Percentiles rank a stretch among this genome's conserved stretches.
phyloP scores from a whole-genome alignment of 2,797 vertebrate species.

The Danio aesculapii region DNA sequence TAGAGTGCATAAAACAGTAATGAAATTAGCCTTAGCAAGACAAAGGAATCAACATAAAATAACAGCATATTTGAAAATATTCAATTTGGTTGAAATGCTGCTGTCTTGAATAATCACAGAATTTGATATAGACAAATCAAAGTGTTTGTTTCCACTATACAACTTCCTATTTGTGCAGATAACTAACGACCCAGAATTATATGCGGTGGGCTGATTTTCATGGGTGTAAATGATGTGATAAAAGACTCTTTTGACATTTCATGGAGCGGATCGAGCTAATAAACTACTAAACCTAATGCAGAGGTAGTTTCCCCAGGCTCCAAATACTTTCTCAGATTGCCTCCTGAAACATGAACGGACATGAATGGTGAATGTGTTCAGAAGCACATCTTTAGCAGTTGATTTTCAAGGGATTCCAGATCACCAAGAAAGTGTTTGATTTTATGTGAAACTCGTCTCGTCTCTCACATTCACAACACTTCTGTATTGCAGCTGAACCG shows the following conservation, averaged over 20 bases:
- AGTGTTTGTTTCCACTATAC: neutral
- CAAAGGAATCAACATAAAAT: neutral
- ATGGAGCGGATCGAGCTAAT: constrained; percentile 36
- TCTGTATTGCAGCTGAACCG: neutral
- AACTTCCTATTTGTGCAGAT: neutral
- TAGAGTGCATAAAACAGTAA: neutral
- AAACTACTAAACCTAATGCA: constrained; percentile 9
- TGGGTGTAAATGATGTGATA: neutral
- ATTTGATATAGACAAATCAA: neutral
- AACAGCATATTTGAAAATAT: neutral
- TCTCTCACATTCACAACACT: neutral
- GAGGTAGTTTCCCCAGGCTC: constrained; percentile 26
- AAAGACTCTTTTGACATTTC: neutral
- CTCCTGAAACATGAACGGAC: constrained; percentile 55
- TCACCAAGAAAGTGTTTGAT: neutral
- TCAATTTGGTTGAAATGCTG: neutral
- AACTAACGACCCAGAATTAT: neutral
- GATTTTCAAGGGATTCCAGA: constrained; percentile 31
- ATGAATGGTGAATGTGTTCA: constrained; percentile 42
- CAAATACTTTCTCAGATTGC: constrained; percentile 48
- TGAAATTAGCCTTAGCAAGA: neutral
- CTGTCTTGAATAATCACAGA: neutral
- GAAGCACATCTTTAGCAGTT: constrained; percentile 15
- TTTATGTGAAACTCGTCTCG: neutral
- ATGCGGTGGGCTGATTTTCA: neutral